Conservation (phyloP, 2,797 vertebrate species). For the Parauchenoglanis punctatus region DNA sequence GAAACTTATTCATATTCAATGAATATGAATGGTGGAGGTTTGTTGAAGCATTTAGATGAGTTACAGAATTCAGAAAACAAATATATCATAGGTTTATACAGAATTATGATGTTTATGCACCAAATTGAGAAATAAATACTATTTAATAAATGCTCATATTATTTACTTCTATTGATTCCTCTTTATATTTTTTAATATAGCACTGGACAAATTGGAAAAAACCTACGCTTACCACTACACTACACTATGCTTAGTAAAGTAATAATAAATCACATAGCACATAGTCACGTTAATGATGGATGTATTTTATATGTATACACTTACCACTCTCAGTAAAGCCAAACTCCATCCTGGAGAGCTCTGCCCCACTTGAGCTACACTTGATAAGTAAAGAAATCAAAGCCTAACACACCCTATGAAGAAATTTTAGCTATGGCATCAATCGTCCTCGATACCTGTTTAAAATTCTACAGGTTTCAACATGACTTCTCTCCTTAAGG, state of each 20-base stretch:
- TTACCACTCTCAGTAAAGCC: slow-evolving; percentile 24
- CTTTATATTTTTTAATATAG: background rate
- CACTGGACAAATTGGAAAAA: background rate
- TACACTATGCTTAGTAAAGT: background rate
- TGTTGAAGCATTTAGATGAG: too few relatives aligned
- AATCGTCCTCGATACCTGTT: slow-evolving; percentile 22
- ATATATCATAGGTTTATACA: background rate
- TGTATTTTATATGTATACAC: background rate
- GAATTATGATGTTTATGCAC: background rate
- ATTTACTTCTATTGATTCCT: background rate
- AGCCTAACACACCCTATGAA: slow-evolving; percentile 44
- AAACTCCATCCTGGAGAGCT: slow-evolving; percentile 24
- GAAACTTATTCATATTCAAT: background rate
- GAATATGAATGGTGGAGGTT: background rate
- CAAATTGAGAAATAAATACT: background rate
- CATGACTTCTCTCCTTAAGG: slow-evolving; percentile 47
- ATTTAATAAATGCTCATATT: background rate
- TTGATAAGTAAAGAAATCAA: slow-evolving; percentile 41
- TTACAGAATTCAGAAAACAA: background rate
- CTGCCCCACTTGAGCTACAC: background rate
- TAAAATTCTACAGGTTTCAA: slow-evolving; percentile 51
- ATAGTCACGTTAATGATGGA: background rate
- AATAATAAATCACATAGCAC: too few relatives aligned
- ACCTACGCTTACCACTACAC: background rate
- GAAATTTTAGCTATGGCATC: slow-evolving; percentile 46